These are phyloP conservation scores for Lipophrys pholis DNA, from an alignment of 2,113 vertebrate species.

Conservation along the genomic window DNA sequence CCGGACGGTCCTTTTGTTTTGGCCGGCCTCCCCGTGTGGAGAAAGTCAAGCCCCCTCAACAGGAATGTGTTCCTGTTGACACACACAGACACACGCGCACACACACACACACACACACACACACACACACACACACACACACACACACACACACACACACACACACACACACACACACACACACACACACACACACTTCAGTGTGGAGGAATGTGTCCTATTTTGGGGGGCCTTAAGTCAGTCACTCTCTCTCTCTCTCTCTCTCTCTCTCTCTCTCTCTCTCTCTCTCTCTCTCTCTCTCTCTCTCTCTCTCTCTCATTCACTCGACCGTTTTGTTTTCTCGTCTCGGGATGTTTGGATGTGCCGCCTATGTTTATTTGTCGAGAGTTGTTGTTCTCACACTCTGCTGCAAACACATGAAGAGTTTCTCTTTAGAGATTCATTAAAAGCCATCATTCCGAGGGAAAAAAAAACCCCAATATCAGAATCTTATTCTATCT, in stretches of 20 bases:
- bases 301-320: slow-evolving; percentile 1
- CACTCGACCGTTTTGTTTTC: slow-evolving; percentile 59
- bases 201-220: slow-evolving; percentile 72
- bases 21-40: slow-evolving; percentile 50
- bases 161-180: too few relatives aligned
- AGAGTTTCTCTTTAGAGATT: too few relatives aligned
- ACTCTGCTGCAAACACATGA: too few relatives aligned
- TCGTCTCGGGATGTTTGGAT: slow-evolving; percentile 37
- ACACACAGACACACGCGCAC: slow-evolving; percentile 39
- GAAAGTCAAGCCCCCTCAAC: slow-evolving; percentile 67
- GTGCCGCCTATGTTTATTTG: slow-evolving; percentile 37
- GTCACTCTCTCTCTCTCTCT: slow-evolving; percentile 48
- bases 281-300: too few relatives aligned
- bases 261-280: slow-evolving; percentile 9
- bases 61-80: slow-evolving; percentile 71
- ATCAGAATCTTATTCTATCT: too few relatives aligned
- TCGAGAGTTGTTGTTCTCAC: slow-evolving; percentile 29
- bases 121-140: too few relatives aligned
- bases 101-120: too few relatives aligned
- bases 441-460: too few relatives aligned
- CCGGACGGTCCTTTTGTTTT: slow-evolving; percentile 55
- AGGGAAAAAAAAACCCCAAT: too few relatives aligned
- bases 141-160: too few relatives aligned
- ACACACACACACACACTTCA: slow-evolving; percentile 18
- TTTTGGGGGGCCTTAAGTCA: slow-evolving; percentile 68